Evolutionary conservation across 92 coral and sea anemone genomes (phyloP), one percentile per base, ranked within the genome.

Genomic region (Meandrina meandrites): DNA sequence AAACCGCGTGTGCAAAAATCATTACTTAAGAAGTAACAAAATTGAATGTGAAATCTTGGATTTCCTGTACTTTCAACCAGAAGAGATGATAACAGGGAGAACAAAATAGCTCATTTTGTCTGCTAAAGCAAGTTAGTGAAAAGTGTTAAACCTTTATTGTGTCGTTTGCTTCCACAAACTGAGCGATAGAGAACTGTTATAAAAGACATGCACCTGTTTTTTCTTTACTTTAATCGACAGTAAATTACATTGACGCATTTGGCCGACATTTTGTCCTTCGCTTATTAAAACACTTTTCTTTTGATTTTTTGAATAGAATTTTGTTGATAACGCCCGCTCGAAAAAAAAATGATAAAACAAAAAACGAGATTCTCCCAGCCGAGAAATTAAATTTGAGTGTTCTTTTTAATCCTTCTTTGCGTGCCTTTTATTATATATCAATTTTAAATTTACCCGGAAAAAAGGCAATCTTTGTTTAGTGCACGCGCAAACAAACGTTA

Each of bases 141-240:
- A 71, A 21, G 76, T 16, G 76, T 71, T 32, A 17, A 13, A 17
- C 76, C 10, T 31, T 71, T 7, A 32, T 71, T 11, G 18, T 19
- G 14, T 31, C 19, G 47, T 30, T 69, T 5, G 47, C 24, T 45
- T 71, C n/a, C 8, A 21, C 45, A 71, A 71, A 77, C 34, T 36
- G 36, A 0, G 22, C 13, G 62, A 71, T 0, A 36, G 34, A 18
- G 15, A 71, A 69, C 34, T 34, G 34, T 71, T 36, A 14, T 17
- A 36, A 3, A 30, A 3, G 32, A 84, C 14, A 84, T 57, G 37
- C 81, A 54, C 57, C 81, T 84, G 57, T 17, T 57, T 84, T 74
- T 54, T 74, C 48, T 58, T 84, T 75, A 75, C 87, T 74, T 28
- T 18, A 48, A 81, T 66, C 17, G 66, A 48, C 27, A 17, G 17